These are phyloP conservation scores for Pocillopora verrucosa DNA, from an alignment of 64 coral and sea anemone species.

Conservation along the genomic window DNA sequence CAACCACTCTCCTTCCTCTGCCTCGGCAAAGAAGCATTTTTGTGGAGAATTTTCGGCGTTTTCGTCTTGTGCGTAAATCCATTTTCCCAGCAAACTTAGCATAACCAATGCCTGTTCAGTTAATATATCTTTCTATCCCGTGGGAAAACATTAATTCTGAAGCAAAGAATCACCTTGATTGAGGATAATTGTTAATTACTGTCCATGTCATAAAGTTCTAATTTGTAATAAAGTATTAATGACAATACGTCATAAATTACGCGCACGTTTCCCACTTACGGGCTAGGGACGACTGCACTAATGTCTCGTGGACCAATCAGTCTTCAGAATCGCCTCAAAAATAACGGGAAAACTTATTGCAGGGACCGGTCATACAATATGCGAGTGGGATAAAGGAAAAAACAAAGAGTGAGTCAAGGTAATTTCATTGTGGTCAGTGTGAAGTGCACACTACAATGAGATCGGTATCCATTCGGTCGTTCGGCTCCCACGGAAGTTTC, in stretches of 20 bases:
- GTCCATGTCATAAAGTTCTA: constrained; percentile 9
- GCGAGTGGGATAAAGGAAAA: too few relatives aligned
- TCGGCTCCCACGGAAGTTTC: too few relatives aligned
- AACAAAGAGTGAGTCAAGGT: too few relatives aligned
- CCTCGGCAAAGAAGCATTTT: background rate
- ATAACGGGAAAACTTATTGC: background rate
- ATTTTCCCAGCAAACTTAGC: constrained; percentile 38
- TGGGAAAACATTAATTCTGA: background rate
- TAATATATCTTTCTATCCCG: background rate
- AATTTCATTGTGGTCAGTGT: too few relatives aligned
- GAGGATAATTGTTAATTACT: background rate
- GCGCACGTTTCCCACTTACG: background rate
- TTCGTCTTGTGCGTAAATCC: background rate
- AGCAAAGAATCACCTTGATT: background rate
- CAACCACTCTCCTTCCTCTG: constrained; percentile 27
- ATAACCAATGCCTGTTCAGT: background rate
- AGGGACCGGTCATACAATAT: too few relatives aligned
- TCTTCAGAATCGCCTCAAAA: background rate
- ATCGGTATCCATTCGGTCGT: too few relatives aligned
- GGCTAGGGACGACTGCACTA: background rate
- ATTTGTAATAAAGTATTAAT: background rate
- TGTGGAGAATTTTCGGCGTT: background rate
- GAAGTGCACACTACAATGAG: too few relatives aligned
- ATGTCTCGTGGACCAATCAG: background rate
- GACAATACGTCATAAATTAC: background rate